Percentiles rank a stretch among this genome's conserved stretches.
phyloP scores from a whole-genome alignment of 2,113 vertebrate genomes.

The Perca fluviatilis region DNA sequence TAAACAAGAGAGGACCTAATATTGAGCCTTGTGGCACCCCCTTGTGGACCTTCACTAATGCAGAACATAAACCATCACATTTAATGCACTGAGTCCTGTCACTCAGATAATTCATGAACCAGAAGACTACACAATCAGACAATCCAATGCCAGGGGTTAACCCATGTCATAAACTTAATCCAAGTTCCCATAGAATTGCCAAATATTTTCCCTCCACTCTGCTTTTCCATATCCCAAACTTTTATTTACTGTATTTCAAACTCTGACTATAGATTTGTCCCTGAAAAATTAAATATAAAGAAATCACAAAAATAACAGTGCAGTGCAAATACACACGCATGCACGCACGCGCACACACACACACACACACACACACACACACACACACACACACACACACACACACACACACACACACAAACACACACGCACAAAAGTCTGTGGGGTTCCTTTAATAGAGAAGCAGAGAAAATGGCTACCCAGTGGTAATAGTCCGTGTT shows the following conservation, averaged over 20 bases:
- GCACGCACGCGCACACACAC: too few relatives aligned
- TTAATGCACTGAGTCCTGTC: too few relatives aligned
- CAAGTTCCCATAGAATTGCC: background rate
- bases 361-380: too few relatives aligned
- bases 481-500: conserved; percentile 40
- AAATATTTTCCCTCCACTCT: background rate
- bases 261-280: conserved; percentile 6
- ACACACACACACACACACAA: conserved; percentile 12
- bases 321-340: background rate
- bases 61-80: too few relatives aligned
- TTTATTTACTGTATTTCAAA: conserved; percentile 6
- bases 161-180: background rate
- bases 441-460: conserved; percentile 29
- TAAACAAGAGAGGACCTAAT: too few relatives aligned
- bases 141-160: background rate
- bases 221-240: background rate
- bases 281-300: conserved; percentile 12
- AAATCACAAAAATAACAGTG: conserved; percentile 1
- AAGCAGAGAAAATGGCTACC: conserved; percentile 45
- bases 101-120: too few relatives aligned
- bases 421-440: background rate
- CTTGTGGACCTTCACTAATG: too few relatives aligned
- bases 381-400: background rate
- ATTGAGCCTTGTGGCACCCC: too few relatives aligned
- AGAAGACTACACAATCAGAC: too few relatives aligned